Evolutionary conservation across 1,140 invertebrate species (phyloP).

Genomic region (Coelopa frigida): DNA sequence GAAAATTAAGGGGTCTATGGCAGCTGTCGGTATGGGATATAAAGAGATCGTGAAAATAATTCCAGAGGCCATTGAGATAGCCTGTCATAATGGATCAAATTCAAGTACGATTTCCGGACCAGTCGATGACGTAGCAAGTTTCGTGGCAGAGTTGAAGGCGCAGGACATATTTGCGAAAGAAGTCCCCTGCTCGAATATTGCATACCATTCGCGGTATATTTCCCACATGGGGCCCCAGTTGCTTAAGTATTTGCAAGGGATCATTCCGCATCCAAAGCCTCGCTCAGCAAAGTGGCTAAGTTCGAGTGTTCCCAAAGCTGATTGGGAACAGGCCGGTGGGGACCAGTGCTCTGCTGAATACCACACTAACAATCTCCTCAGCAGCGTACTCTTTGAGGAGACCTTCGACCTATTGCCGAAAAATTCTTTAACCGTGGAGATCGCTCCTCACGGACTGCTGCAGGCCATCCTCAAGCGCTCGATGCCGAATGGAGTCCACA

Average conservation of each 20-base stretch:
- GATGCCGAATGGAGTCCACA: slow-evolving; percentile 55
- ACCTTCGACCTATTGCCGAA: slow-evolving; percentile 65
- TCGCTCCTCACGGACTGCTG: slow-evolving; percentile 77
- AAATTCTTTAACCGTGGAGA: slow-evolving; percentile 71
- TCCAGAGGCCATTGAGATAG: slow-evolving; percentile 65
- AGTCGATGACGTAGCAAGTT: slow-evolving; percentile 58
- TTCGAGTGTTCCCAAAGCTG: slow-evolving; percentile 67
- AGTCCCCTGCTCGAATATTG: slow-evolving; percentile 73
- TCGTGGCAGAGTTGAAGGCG: slow-evolving; percentile 60
- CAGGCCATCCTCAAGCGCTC: slow-evolving; percentile 62
- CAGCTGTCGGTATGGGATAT: slow-evolving; percentile 64
- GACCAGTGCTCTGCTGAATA: slow-evolving; percentile 79
- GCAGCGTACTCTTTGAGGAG: slow-evolving; percentile 80
- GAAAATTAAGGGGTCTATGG: slow-evolving; percentile 75
- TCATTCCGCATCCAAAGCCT: slow-evolving; percentile 59
- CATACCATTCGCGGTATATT: slow-evolving; percentile 80
- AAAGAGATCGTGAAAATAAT: slow-evolving; percentile 53
- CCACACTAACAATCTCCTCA: slow-evolving; percentile 85
- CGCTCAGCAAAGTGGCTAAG: slow-evolving; percentile 78
- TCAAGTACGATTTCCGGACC: slow-evolving; percentile 83
- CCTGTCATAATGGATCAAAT: slow-evolving; percentile 79
- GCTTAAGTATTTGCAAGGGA: slow-evolving; percentile 61
- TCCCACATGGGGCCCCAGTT: slow-evolving; percentile 64
- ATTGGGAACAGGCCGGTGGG: slow-evolving; percentile 63
- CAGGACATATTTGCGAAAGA: slow-evolving; percentile 75